Evolutionary conservation across 1,140 invertebrate genomes (phyloP).

Genomic region (Pseudomyrmex sp.): DNA sequence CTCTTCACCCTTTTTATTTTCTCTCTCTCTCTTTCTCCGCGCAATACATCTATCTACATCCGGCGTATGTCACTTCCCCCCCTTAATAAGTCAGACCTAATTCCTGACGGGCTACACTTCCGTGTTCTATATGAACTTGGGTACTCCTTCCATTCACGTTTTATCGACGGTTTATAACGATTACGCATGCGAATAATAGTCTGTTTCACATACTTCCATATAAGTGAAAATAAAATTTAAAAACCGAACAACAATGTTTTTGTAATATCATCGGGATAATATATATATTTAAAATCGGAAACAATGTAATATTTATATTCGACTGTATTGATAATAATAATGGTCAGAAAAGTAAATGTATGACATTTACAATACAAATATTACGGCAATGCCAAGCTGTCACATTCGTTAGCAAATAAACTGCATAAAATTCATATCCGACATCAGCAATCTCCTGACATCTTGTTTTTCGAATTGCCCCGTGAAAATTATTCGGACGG

Average conservation of each 20-base stretch:
- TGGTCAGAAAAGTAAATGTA: too few relatives aligned
- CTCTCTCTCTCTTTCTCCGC: background rate
- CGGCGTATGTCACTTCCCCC: constrained; percentile 48
- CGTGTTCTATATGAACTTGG: constrained; percentile 38
- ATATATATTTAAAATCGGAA: too few relatives aligned
- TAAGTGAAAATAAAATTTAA: too few relatives aligned
- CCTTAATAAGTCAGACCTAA: constrained; percentile 46
- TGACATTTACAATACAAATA: background rate
- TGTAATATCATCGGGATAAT: too few relatives aligned
- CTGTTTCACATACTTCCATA: background rate
- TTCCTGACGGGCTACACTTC: constrained; percentile 37
- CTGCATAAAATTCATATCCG: constrained; percentile 22
- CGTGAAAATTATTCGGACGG: constrained; percentile 18
- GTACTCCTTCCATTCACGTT: background rate
- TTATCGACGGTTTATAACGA: background rate
- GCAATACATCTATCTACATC: constrained; percentile 39
- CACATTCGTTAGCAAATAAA: constrained; percentile 24
- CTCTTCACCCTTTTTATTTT: background rate
- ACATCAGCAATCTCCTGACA: background rate
- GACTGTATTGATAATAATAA: background rate
- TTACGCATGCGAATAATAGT: background rate
- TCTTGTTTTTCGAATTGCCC: background rate
- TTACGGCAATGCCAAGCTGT: background rate
- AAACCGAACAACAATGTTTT: too few relatives aligned
- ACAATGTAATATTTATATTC: background rate